These are phyloP conservation scores for Physeter macrocephalus DNA, from an alignment of 2,113 vertebrate genomes.

Conservation along the genomic window DNA sequence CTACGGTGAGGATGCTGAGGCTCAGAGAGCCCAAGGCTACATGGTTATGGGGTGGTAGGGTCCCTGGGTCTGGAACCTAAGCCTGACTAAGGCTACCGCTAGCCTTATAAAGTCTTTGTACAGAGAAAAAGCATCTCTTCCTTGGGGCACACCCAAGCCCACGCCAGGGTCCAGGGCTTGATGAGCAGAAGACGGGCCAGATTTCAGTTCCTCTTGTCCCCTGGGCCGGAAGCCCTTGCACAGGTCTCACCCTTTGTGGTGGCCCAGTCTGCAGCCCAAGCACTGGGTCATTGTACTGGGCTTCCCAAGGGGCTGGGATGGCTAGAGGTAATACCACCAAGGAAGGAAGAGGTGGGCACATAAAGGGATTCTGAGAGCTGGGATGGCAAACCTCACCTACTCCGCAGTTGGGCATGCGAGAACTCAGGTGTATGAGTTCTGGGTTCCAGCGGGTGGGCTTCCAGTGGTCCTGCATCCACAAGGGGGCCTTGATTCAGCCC, in stretches of 20 bases:
- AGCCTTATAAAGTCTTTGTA: not conserved
- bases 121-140: not conserved
- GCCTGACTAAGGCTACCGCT: not conserved
- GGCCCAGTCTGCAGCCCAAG: not conserved
- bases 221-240: not conserved
- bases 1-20: not conserved
- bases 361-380: not conserved
- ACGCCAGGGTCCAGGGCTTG: not conserved
- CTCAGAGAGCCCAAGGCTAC: not conserved
- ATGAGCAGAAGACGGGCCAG: not conserved
- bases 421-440: not conserved
- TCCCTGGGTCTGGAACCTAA: not conserved
- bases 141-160: not conserved
- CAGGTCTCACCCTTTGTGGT: not conserved
- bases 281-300: not conserved
- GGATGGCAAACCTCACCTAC: not conserved
- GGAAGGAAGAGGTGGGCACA: not conserved
- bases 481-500: not conserved
- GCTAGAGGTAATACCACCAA: not conserved
- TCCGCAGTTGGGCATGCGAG: not conserved
- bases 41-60: not conserved
- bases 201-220: not conserved
- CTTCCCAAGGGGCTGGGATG: not conserved
- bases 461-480: not conserved
- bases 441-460: not conserved